Percentiles rank a stretch among this genome's conserved stretches.
Evolutionary conservation across 92 coral and sea anemone species (phyloP).

Genomic region (Umimayanthus kanabou): DNA sequence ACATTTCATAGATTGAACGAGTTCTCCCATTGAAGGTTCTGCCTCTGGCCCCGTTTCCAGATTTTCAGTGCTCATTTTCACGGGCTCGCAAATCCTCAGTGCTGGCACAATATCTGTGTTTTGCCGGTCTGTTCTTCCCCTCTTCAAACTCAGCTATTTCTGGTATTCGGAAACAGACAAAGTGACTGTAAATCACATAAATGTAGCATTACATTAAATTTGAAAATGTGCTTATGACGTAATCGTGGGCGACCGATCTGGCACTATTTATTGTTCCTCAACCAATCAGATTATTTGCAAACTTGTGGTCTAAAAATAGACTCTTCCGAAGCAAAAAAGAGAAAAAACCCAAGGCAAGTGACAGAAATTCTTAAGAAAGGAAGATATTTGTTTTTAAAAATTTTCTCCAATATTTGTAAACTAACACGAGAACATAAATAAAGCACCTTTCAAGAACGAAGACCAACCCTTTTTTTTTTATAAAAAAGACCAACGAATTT

Average conservation of each 20-base stretch:
- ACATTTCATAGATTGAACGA: slow-evolving; percentile 25
- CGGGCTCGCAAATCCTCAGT: slow-evolving; percentile 19
- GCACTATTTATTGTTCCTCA: slow-evolving; percentile 17
- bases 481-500: no score
- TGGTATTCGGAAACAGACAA: slow-evolving; percentile 21
- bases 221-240: slow-evolving; percentile 35
- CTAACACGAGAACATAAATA: background rate
- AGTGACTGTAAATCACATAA: background rate
- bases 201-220: slow-evolving; percentile 13
- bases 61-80: slow-evolving; percentile 12
- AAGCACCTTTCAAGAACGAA: no score
- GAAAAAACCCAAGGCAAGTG: background rate
- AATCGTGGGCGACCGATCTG: slow-evolving; percentile 31
- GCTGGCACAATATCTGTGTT: slow-evolving; percentile 4
- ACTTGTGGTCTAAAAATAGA: slow-evolving; percentile 30
- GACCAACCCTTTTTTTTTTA: no score
- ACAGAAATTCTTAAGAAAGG: background rate
- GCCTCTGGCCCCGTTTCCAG: background rate
- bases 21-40: slow-evolving; percentile 8
- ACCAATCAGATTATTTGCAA: slow-evolving; percentile 39
- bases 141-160: slow-evolving; percentile 9
- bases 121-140: slow-evolving; percentile 14
- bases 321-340: slow-evolving; percentile 1
- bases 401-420: background rate
- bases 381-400: background rate